Conservation (phyloP, 2,113 vertebrate species). For the Nothoprocta perdicaria region DNA sequence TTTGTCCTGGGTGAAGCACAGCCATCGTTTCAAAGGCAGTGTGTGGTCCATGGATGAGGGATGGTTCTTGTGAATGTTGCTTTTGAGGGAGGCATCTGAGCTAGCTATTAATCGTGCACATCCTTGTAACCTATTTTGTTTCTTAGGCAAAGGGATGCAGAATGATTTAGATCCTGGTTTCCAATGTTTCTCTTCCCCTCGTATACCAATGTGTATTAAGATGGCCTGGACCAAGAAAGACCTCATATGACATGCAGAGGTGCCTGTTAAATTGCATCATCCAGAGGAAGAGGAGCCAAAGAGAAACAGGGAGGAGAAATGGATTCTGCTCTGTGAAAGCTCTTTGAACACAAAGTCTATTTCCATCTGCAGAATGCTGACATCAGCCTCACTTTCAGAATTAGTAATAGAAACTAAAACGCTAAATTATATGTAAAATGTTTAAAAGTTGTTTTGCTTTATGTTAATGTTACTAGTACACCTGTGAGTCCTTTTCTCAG, state of each 20-base stretch:
- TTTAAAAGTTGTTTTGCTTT: background rate
- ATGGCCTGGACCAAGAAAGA: background rate
- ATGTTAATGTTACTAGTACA: background rate
- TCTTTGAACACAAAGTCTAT: background rate
- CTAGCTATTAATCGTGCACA: background rate
- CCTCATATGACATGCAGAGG: background rate
- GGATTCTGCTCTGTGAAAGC: background rate
- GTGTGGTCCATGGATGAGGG: fast-evolving
- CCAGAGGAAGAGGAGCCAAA: background rate
- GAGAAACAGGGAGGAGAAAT: no score
- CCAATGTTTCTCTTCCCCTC: background rate
- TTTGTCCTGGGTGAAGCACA: fast-evolving
- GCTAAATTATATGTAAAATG: background rate
- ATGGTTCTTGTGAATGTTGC: background rate
- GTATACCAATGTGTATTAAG: background rate
- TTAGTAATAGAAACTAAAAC: background rate
- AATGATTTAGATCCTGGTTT: background rate
- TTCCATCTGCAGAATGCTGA: no score
- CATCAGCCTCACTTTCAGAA: no score
- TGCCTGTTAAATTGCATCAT: background rate
- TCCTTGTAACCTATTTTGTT: background rate
- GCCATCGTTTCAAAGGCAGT: fast-evolving
- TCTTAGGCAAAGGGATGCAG: background rate
- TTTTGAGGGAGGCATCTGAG: background rate
- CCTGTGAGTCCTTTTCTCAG: background rate